Base-by-base conservation (phyloP, 1,140 invertebrate species). In the Diuraphis noxia region DNA sequence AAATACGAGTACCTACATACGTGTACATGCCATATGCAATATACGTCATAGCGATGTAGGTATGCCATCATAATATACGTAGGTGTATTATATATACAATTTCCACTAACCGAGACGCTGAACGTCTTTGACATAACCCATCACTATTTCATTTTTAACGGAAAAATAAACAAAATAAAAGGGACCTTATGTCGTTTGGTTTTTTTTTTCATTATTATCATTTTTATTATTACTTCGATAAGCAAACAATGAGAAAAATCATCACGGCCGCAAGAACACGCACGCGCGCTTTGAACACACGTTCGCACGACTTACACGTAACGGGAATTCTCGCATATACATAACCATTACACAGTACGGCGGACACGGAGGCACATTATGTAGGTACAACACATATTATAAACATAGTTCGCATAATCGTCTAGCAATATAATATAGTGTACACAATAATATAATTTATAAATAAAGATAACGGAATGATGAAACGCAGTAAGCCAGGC, bases 221-320 rank as follows among this genome's bases (percentile, higher is more conserved):
- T 49, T 49, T 49, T 49, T 49, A 49, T 49, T 49, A 49, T 49
- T 49, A 49, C 46, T 36, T 56, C 10, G 49, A 87, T 87, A 87
- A 87, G 34, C 46, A 87, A 87, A 87, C 85, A 87, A 87, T 87
- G 84, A 34, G 56, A 87, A 86, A 56, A 56, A 87, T 38, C 34
- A 38, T 56, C 85, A 36, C 21, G 34, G 85, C 49, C 36, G 49
- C 21, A 21, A 87, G 56, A 49, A 87, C n/a, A 87, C 23, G 56
- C 85, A n/a, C 34, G n/a, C 56, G 46, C 43, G 85, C 10, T 19
- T 36, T 10, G 56, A 25, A 36, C 56, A 87, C 85, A 87, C 23
- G 49, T 87, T 87, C 49, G 49, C 85, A 87, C 85, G 85, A 87
- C 43, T 43, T 41, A 25, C 17, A 19, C 34, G 21, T 87, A 87